Evolutionary conservation across 2,113 vertebrate species (phyloP).

Genomic region (Nettapus auritus): DNA sequence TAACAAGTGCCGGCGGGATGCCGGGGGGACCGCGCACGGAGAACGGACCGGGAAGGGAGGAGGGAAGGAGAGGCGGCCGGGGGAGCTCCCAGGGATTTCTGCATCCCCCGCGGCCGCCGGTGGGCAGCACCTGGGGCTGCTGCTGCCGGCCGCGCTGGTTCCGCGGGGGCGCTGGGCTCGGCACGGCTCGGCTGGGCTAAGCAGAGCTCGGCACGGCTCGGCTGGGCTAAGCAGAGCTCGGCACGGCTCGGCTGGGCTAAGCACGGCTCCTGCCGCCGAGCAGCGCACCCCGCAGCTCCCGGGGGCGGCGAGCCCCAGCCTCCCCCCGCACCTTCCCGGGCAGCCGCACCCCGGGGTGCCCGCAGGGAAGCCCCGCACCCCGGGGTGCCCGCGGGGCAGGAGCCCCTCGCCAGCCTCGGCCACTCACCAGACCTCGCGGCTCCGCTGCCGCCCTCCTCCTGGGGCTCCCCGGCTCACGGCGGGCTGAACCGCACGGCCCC

Average conservation of each 20-base stretch:
- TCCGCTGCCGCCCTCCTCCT: background rate
- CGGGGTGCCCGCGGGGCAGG: background rate
- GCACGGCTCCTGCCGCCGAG: too few relatives aligned
- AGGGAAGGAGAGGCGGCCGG: fast-evolving
- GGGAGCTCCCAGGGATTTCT: fast-evolving
- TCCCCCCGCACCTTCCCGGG: background rate
- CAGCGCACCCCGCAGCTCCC: too few relatives aligned
- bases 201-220: too few relatives aligned
- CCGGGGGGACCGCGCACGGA: too few relatives aligned
- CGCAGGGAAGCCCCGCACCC: background rate
- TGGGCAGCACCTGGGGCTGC: background rate
- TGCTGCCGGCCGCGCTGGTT: background rate
- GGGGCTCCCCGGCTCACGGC: constrained; percentile 28
- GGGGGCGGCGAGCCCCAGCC: background rate
- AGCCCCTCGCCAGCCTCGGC: background rate
- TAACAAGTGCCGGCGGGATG: background rate
- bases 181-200: too few relatives aligned
- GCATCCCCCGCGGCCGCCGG: background rate
- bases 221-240: too few relatives aligned
- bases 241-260: too few relatives aligned
- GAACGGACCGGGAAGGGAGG: background rate
- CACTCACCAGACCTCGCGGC: constrained; percentile 30
- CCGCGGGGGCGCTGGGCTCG: background rate
- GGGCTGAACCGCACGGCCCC: constrained; percentile 44
- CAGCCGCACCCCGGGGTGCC: background rate